Percentiles rank a stretch among this genome's conserved stretches.
These are phyloP conservation scores for Microdon myrmicae DNA, from an alignment of 2,888 invertebrate genomes.

Conservation along the genomic window DNA sequence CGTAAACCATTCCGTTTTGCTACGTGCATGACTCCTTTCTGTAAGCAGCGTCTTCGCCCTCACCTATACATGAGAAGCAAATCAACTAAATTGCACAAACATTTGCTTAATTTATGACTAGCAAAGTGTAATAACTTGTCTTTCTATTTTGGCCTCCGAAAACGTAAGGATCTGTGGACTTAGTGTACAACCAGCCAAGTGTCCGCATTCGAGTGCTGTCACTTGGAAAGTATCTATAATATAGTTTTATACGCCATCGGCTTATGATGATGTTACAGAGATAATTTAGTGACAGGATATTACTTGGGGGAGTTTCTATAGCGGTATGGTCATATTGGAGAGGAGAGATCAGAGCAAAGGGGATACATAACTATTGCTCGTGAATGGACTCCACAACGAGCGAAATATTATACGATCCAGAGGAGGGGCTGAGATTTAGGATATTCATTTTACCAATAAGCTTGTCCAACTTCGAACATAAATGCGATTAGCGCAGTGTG, in stretches of 20 bases:
- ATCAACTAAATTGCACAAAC: slow-evolving; percentile 45
- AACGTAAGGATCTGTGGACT: slow-evolving; percentile 24
- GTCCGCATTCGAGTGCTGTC: slow-evolving; percentile 32
- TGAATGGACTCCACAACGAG: no score
- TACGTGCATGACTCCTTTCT: slow-evolving; percentile 16
- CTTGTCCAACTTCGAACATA: no score
- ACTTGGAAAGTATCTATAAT: slow-evolving; percentile 30
- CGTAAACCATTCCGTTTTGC: slow-evolving; percentile 26
- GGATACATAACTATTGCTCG: no score
- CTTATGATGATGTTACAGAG: slow-evolving; percentile 48
- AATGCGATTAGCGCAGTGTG: no score
- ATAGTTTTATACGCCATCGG: slow-evolving; percentile 43
- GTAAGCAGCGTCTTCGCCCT: slow-evolving; percentile 10
- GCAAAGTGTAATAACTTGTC: slow-evolving; percentile 35
- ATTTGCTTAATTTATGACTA: slow-evolving; percentile 47
- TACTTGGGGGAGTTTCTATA: slow-evolving; percentile 33
- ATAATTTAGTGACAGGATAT: slow-evolving; percentile 49
- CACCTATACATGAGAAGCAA: slow-evolving; percentile 10
- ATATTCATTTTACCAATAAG: no score
- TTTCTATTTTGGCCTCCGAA: slow-evolving; percentile 10
- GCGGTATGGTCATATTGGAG: no score
- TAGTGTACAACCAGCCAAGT: slow-evolving; percentile 28
- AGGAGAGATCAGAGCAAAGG: no score
- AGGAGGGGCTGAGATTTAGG: no score
- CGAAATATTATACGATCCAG: no score